Evolutionary conservation across 2,888 invertebrate species (phyloP).

Genomic region (Minunthozetes semirufus): DNA sequence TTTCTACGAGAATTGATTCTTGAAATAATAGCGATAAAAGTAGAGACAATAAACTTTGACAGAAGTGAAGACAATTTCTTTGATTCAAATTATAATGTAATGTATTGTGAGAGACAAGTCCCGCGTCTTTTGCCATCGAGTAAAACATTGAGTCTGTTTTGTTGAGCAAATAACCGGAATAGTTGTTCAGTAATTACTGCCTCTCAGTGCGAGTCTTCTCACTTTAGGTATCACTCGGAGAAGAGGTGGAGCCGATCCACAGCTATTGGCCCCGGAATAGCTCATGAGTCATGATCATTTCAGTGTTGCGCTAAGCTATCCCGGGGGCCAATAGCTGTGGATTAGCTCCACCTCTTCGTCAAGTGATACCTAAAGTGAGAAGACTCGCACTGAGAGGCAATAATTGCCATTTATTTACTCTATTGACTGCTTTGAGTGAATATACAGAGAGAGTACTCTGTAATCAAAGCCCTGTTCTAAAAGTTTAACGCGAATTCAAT

Average conservation of each 20-base stretch:
- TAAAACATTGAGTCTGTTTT: no score
- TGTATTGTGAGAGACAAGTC: no score
- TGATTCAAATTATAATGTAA: no score
- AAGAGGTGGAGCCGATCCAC: constrained; percentile 7
- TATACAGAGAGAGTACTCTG: neutral
- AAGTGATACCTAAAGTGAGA: constrained; percentile 16
- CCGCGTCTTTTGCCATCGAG: neutral
- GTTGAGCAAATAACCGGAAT: no score
- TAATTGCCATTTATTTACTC: neutral
- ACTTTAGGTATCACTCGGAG: neutral
- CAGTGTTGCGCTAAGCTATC: no score
- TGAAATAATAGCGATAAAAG: no score
- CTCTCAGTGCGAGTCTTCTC: constrained; percentile 20
- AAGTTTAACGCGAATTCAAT: neutral
- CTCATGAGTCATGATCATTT: neutral
- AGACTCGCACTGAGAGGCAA: constrained; percentile 13
- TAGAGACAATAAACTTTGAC: no score
- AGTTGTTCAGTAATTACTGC: neutral
- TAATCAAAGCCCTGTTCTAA: neutral
- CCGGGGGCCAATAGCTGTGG: constrained; percentile 6
- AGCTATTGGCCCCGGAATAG: neutral
- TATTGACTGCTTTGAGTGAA: neutral
- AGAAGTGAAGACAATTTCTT: no score
- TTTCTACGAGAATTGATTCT: no score
- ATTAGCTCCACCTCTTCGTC: constrained; percentile 3